Percentiles rank a stretch among this genome's conserved stretches.
phyloP scores from a whole-genome alignment of 1,140 invertebrate species.

The Psilanteris sp. region DNA sequence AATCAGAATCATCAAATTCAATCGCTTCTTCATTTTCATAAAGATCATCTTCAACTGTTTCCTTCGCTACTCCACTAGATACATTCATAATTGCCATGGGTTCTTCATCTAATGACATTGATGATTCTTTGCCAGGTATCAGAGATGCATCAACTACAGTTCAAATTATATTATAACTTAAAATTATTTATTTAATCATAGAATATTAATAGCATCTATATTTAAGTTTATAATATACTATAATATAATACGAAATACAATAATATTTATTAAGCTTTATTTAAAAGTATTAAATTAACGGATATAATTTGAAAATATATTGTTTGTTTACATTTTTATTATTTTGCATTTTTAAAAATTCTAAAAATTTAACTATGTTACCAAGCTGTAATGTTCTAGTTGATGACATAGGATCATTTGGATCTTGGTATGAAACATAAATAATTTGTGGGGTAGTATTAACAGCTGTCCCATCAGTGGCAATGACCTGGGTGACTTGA shows the following conservation, averaged over 20 bases:
- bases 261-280: too few species aligned
- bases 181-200: too few species aligned
- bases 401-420: slow-evolving; percentile 74
- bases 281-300: too few species aligned
- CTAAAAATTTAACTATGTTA: too few species aligned
- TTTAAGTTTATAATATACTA: too few species aligned
- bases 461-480: slow-evolving; percentile 11
- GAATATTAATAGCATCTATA: too few species aligned
- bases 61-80: slow-evolving; percentile 54
- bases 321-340: too few species aligned
- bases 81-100: slow-evolving; percentile 65
- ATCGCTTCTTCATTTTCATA: slow-evolving; percentile 56
- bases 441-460: slow-evolving; percentile 48
- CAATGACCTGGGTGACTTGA: slow-evolving; percentile 50
- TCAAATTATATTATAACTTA: too few species aligned
- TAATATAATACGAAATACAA: too few species aligned
- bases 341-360: too few species aligned
- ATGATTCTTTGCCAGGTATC: slow-evolving; percentile 68
- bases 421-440: slow-evolving; percentile 54
- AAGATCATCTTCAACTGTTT: slow-evolving; percentile 52
- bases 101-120: slow-evolving; percentile 27
- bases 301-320: too few species aligned
- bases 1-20: slow-evolving; percentile 69
- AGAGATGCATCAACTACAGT: slow-evolving; percentile 69
- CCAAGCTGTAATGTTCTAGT: slow-evolving; percentile 75